Evolutionary conservation across 2,797 vertebrate genomes (phyloP).

Genomic region (Oreortyx pictus): DNA sequence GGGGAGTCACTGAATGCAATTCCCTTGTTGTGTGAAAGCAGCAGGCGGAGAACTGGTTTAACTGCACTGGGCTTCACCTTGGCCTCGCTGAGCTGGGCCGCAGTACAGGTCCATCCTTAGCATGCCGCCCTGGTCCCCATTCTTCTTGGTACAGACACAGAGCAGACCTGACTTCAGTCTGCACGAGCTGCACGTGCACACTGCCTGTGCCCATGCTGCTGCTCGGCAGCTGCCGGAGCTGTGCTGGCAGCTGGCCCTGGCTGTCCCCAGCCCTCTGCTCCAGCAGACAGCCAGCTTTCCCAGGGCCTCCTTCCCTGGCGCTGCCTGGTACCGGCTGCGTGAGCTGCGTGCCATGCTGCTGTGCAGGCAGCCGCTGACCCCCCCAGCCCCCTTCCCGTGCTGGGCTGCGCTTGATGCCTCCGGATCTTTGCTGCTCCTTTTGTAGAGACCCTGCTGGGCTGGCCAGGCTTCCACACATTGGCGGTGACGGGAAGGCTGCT

Average conservation of each 20-base stretch:
- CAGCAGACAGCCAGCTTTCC: neutral
- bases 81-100: neutral
- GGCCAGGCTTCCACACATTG: neutral
- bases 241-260: neutral
- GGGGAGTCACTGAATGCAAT: neutral
- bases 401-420: constrained; percentile 51
- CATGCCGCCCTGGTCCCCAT: neutral
- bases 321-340: constrained; percentile 44
- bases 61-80: neutral
- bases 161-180: rapidly evolving
- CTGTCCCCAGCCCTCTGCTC: neutral
- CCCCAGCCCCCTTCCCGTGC: constrained; percentile 39
- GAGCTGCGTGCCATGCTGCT: neutral
- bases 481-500: neutral
- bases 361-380: constrained; percentile 35
- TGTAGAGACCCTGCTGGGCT: constrained; percentile 36
- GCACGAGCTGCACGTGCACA: neutral
- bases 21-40: neutral
- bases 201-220: neutral
- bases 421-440: constrained; percentile 25
- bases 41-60: neutral
- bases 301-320: neutral
- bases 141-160: neutral
- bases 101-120: neutral
- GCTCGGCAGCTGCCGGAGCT: neutral